A percentile compares a stretch with the other conserved stretches of the same genome.
phyloP scores from a whole-genome alignment of 2,113 vertebrate genomes.

The Odobenus rosmarus region DNA sequence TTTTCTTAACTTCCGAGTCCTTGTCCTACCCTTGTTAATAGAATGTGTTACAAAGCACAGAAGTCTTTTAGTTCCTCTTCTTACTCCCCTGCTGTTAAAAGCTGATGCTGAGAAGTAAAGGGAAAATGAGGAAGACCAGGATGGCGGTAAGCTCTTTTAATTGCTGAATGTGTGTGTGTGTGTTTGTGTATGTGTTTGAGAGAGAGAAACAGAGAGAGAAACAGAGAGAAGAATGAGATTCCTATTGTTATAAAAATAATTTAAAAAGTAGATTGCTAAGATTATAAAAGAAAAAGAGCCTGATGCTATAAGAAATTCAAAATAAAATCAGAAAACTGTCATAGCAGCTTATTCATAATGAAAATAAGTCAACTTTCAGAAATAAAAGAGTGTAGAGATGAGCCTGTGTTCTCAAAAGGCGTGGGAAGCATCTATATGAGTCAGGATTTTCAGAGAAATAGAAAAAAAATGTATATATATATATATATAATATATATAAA shows the following conservation, averaged over 20 bases:
- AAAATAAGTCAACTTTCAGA: neutral
- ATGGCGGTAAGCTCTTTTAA: neutral
- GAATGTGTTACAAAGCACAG: slow-evolving; percentile 35
- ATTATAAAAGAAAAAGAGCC: neutral
- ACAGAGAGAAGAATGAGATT: neutral
- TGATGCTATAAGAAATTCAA: neutral
- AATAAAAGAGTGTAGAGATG: neutral
- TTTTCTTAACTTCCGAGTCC: neutral
- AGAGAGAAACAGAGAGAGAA: neutral
- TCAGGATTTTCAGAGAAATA: neutral
- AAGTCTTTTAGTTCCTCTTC: neutral
- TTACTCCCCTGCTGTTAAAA: neutral
- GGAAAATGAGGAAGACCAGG: neutral
- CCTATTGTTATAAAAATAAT: neutral
- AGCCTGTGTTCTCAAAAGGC: neutral
- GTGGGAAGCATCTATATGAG: too few species aligned
- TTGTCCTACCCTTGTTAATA: neutral
- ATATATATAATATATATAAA: neutral
- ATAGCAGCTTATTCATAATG: neutral
- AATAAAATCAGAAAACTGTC: neutral
- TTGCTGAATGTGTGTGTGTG: neutral
- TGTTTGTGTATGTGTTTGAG: neutral
- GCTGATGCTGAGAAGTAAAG: neutral
- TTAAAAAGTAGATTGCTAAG: neutral
- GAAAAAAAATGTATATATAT: neutral